phyloP scores from a whole-genome alignment of 2,113 vertebrate genomes.

The Potamarius usumacintae region DNA sequence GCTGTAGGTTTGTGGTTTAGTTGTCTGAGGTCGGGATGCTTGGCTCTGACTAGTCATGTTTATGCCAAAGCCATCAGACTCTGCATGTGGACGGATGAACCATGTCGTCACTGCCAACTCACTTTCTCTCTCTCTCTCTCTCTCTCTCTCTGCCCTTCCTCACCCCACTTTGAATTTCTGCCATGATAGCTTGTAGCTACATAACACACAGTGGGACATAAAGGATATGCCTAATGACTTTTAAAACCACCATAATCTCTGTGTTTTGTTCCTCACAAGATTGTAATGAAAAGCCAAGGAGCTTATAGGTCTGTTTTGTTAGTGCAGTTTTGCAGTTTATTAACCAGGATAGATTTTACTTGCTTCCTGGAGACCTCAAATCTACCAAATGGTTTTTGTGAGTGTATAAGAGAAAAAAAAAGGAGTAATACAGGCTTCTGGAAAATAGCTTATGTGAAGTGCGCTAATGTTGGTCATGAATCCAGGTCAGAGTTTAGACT shows the following conservation, averaged over 20 bases:
- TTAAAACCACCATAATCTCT: conserved; percentile 28
- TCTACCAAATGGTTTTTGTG: not conserved
- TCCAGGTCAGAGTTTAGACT: conserved; percentile 17
- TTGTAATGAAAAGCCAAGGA: conserved; percentile 10
- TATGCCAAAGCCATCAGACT: conserved; percentile 35
- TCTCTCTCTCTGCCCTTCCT: conserved; percentile 34
- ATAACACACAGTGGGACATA: conserved; percentile 30
- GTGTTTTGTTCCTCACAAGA: conserved; percentile 3
- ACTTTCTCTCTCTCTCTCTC: conserved; percentile 49
- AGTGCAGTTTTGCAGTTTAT: conserved; percentile 14
- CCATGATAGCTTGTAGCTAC: conserved; percentile 54
- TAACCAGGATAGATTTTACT: conserved; percentile 25
- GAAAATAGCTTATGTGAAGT: conserved; percentile 18
- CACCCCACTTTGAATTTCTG: conserved; percentile 48
- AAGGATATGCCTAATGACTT: conserved; percentile 32
- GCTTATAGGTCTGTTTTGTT: conserved; percentile 27
- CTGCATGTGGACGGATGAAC: conserved; percentile 23
- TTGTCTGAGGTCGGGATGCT: conserved; percentile 38
- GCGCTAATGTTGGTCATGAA: conserved; percentile 8
- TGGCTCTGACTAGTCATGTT: conserved; percentile 16
- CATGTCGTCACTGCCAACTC: conserved; percentile 54
- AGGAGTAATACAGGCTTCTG: conserved; percentile 7
- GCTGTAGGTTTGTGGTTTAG: conserved; percentile 40
- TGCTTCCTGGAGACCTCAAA: conserved; percentile 28
- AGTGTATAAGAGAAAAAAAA: not conserved